These are phyloP conservation scores for Pangasius sanitwongsei DNA, from an alignment of 2,797 vertebrate genomes.

Conservation along the genomic window DNA sequence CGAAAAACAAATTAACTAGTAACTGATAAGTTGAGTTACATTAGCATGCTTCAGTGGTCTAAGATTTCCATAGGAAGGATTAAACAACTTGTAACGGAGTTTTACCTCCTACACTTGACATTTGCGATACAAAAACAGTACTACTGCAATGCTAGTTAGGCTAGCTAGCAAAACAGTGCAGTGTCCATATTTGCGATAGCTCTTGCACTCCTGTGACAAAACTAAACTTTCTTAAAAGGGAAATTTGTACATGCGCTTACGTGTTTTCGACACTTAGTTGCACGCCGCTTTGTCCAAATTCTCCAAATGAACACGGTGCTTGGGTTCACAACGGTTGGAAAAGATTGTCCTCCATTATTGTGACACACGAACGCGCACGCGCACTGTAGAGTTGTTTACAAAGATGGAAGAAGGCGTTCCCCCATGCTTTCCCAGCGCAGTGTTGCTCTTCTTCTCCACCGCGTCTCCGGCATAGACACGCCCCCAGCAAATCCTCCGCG, in stretches of 20 bases:
- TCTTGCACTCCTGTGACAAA: neutral
- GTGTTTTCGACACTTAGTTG: constrained; percentile 38
- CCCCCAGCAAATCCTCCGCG: neutral
- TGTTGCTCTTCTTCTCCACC: constrained; percentile 34
- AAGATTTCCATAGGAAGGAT: neutral
- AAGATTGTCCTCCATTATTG: constrained; percentile 78
- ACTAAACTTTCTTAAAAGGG: neutral
- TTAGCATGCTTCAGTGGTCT: neutral
- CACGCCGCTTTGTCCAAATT: constrained; percentile 40
- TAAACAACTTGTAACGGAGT: neutral
- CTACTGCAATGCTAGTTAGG: constrained; percentile 17
- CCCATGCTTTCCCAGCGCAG: constrained; percentile 23
- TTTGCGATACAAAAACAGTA: constrained; percentile 6
- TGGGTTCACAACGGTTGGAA: constrained; percentile 61
- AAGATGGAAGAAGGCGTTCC: constrained; percentile 59
- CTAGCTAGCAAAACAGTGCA: constrained; percentile 37
- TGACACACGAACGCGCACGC: constrained; percentile 71
- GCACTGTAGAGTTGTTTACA: constrained; percentile 78
- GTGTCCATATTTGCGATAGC: neutral
- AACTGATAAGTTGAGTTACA: neutral
- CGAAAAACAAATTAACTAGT: neutral
- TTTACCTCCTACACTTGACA: neutral
- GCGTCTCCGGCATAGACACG: neutral
- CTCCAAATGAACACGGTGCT: constrained; percentile 49
- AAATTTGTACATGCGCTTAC: constrained; percentile 64